Evolutionary conservation across 1,140 invertebrate species (phyloP).

Genomic region (Sycophila sp.): DNA sequence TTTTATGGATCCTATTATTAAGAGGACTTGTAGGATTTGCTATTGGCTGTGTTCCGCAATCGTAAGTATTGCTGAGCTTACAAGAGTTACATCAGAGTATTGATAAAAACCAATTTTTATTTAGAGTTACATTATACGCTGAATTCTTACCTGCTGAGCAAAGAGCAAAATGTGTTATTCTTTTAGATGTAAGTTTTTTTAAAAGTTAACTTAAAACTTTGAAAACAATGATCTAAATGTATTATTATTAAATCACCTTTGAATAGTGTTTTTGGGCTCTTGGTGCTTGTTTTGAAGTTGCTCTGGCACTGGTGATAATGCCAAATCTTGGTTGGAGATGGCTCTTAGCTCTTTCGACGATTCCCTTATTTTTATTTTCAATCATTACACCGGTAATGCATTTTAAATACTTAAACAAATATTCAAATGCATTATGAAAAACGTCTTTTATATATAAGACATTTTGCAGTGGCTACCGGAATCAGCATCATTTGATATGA

Average conservation of each 20-base stretch:
- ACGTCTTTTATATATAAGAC: constrained; percentile 1
- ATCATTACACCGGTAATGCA: constrained; percentile 78
- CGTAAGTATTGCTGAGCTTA: constrained; percentile 75
- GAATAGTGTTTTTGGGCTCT: constrained; percentile 96
- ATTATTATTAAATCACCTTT: constrained; percentile 54
- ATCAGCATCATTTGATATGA: constrained; percentile 89
- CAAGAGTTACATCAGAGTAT: constrained; percentile 22
- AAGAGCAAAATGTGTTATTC: constrained; percentile 91
- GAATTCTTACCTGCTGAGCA: constrained; percentile 95
- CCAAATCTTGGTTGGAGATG: constrained; percentile 92
- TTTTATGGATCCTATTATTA: constrained; percentile 89
- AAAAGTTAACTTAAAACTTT: no score
- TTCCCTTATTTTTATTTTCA: constrained; percentile 87
- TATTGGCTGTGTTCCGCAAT: constrained; percentile 95
- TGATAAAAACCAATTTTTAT: constrained; percentile 13
- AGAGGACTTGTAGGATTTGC: constrained; percentile 94
- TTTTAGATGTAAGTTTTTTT: constrained; percentile 84
- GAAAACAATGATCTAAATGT: constrained; percentile 18
- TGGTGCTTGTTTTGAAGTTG: constrained; percentile 91
- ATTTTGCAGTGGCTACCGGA: constrained; percentile 88
- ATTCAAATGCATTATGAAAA: background rate
- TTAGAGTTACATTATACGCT: constrained; percentile 94
- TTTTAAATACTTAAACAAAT: background rate
- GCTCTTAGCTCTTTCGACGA: constrained; percentile 86
- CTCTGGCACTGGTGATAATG: constrained; percentile 91